Evolutionary conservation across 2,797 vertebrate species (phyloP), one percentile per base, ranked within the genome.

Genomic region (Falco peregrinus): DNA sequence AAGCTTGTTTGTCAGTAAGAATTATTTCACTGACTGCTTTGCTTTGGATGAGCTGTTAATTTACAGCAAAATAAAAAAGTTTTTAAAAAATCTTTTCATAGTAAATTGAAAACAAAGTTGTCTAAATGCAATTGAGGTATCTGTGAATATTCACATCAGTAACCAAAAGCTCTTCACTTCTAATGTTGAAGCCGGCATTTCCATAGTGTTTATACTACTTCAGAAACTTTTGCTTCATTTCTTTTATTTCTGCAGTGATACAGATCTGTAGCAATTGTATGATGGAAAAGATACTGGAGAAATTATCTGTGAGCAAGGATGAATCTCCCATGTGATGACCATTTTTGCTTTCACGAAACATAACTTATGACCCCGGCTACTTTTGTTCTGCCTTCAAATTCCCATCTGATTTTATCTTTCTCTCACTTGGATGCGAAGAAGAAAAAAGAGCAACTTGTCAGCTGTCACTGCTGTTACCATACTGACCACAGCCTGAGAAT

Each of bases 331-430:
- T 41, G 33, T 50, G 45, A 35, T 57, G 21, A 57, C 57, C 70
- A 10, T 53, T 83, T 86, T 86, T 90, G 73, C 61, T 86, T 91
- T 60, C 73, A 16, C 88, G 79, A 81, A 88, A 70, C 6, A 1
- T 41, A 84, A 51, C 25, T 84, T 80, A 71, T 2, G 35, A 75
- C 64, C 28, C 29, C 13, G 24, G 28, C 25, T 89, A 63, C 84
- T 93, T 94, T 75, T 85, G 24, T 85, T 92, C 73, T 91, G 37
- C 76, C 13, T 93, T 87, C 61, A 78, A 68, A 61, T 89, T 88
- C 64, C 65, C 35, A 11, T 81, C 57, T 71, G 84, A 47, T 69
- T 84, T 88, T 4, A 2, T 61, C 56, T 85, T 83, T 77, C 35
- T 89, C 53, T 89, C 20, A 20, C 28, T 60, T 77, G 47, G 37